Conservation (phyloP, 1,140 invertebrate genomes). For the Papilio polyxenes region DNA sequence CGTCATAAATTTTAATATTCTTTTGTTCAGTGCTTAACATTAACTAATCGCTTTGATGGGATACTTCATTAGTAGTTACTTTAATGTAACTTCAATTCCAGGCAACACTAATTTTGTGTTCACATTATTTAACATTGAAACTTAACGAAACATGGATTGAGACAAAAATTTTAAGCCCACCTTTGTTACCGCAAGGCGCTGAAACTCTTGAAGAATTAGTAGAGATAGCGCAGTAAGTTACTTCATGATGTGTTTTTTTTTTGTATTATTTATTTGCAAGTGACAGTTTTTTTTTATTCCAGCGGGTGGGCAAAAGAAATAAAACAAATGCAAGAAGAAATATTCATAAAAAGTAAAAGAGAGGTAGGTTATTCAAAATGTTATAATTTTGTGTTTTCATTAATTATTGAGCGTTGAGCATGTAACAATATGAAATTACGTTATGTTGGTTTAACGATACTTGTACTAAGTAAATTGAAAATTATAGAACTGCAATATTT, state of each 20-base stretch:
- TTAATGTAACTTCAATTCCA: conserved; percentile 42
- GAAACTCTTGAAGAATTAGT: conserved; percentile 61
- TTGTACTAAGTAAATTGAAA: background rate
- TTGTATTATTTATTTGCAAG: background rate
- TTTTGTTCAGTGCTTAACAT: background rate
- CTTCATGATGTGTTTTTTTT: background rate
- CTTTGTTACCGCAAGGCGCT: conserved; percentile 50
- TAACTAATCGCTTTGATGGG: background rate
- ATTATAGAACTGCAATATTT: background rate
- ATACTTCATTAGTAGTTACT: background rate
- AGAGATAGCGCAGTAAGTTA: conserved; percentile 54
- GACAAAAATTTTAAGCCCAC: conserved; percentile 46
- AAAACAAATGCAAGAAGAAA: conserved; percentile 59
- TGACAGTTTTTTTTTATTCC: conserved; percentile 23
- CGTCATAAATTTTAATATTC: background rate
- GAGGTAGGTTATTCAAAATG: conserved; percentile 48
- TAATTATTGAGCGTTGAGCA: background rate
- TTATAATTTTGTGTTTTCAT: background rate
- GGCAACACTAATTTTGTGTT: conserved; percentile 60
- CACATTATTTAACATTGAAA: conserved; percentile 65
- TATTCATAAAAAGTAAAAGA: conserved; percentile 52
- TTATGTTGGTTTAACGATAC: no score
- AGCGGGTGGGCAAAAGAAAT: conserved; percentile 68
- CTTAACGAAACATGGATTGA: conserved; percentile 67
- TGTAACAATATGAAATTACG: no score